Evolutionary conservation across 1,140 invertebrate genomes (phyloP), one percentile per base, ranked within the genome.

Genomic region (Sipha flava): DNA sequence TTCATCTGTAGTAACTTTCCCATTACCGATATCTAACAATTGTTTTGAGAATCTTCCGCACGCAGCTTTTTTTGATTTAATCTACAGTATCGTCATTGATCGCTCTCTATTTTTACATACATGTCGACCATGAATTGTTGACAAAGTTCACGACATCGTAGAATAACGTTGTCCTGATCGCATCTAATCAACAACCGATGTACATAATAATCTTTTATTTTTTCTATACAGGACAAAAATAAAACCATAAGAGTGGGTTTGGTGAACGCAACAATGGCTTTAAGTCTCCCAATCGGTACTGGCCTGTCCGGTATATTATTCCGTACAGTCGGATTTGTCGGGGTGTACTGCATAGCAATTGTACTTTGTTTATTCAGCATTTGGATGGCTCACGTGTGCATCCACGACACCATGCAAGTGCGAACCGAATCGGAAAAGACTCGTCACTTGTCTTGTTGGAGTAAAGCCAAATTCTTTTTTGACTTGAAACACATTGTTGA

Each of bases 191-290:
- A n/a, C n/a, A n/a, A n/a, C n/a, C n/a, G n/a, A n/a, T n/a, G n/a
- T n/a, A n/a, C n/a, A n/a, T n/a, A n/a, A n/a, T n/a, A n/a, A n/a
- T 49, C n/a, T 49, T 14, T 49, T 1, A n/a, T 1, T 49, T 49
- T 49, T 14, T 9, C 2, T 21, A 16, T 47, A 21, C 21, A 77
- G 73, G 49, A 40, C 64, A 90, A 93, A 84, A 91, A 90, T 73
- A 89, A 94, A 81, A 95, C 94, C 1, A 86, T 93, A 21, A 85
- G 94, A 80, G 93, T 96, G 81, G 93, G 93, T n/a, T 90, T 95
- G 31, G 90, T 94, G 80, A 96, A 93, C 85, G 87, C 93, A 4
- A 93, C 93, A 82, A 90, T 92, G 82, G 93, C 92, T 0, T 85
- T 94, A 72, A 92, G 92, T 62, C 90, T 93, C 80, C 93, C 93